Evolutionary conservation across 2,888 invertebrate species (phyloP), one percentile per base, ranked within the genome.

Genomic region (Leptarthrus brevirostris): DNA sequence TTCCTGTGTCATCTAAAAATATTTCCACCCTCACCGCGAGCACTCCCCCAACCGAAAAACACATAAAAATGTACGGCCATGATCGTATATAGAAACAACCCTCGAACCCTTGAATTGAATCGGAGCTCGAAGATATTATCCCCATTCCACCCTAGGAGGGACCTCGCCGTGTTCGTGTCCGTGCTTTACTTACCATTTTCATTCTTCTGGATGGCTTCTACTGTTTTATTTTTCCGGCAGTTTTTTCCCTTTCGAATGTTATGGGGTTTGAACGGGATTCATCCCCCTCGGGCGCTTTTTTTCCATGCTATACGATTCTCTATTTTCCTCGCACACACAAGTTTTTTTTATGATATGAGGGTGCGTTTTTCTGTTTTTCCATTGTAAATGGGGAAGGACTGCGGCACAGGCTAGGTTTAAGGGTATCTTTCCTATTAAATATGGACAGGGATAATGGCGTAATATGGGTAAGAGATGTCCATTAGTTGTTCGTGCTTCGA

Each of bases 1-100:
- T 74, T 74, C 74, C 74, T 74, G 74, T 74, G 74, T 74, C 74
- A 74, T 74, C 74, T 74, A 74, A 74, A 74, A 74, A 74, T 74
- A 74, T 74, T 74, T 72, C 56, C 72, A 74, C 54, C 74, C 72
- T 47, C 64, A n/a, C 44, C 24, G 14, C 56, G 24, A 14, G 22
- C 26, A 47, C 36, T 14, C 49, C 30, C 34, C 36, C n/a, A n/a
- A n/a, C n/a, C 70, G 26, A 18, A 66, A 3, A 49, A 36, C 6
- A 66, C 66, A 66, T 66, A 66, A 66, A 66, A 49, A 66, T 66
- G 66, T 66, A 66, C 47, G 66, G 49, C 26, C 26, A 47, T 49
- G 66, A 66, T 66, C 49, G 66, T 20, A 49, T 26, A 49, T 30
- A 66, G 30, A 61, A 64, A 61, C 24, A 24, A 26, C 58, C 64